Percentiles rank a stretch among this genome's conserved stretches.
Conservation (phyloP, 2,113 vertebrate species). For the Oenanthe oenanthe region DNA sequence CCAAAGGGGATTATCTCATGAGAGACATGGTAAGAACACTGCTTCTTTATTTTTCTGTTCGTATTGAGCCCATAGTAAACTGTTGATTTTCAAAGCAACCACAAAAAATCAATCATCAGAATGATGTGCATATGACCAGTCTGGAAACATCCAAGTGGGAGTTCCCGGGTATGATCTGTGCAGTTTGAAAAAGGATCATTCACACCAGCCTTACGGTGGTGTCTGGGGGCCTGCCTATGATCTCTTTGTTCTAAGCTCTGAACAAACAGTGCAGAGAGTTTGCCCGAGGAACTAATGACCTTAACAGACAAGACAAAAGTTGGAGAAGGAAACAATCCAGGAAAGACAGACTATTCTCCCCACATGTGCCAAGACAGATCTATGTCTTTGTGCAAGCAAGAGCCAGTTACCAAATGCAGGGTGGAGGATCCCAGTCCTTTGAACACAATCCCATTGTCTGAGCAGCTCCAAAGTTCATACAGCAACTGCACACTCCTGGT, state of each 20-base stretch:
- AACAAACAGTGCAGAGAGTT: conserved; percentile 35
- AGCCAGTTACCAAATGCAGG: not conserved
- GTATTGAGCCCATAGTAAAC: not conserved
- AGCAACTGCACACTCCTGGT: not conserved
- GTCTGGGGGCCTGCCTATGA: conserved; percentile 32
- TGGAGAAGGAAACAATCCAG: conserved; percentile 5
- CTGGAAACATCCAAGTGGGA: conserved; percentile 41
- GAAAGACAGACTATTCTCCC: not conserved
- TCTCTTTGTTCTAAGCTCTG: conserved; percentile 49
- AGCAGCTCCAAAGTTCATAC: not conserved
- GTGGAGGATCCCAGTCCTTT: not conserved
- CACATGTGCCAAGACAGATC: not conserved
- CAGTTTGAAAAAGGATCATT: conserved; percentile 33
- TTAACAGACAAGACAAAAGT: conserved; percentile 56
- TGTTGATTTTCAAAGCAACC: conserved; percentile 45
- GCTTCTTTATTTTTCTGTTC: conserved; percentile 22
- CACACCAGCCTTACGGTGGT: not conserved
- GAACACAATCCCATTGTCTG: not conserved
- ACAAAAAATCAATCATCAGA: conserved; percentile 21
- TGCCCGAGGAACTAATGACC: conserved; percentile 9
- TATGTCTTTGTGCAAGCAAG: not conserved
- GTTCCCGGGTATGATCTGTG: not conserved
- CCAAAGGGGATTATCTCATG: conserved; percentile 35
- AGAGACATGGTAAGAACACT: conserved; percentile 36
- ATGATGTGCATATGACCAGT: conserved; percentile 35